A percentile compares a stretch with the other conserved stretches of the same genome.
Conservation (phyloP, 2,888 invertebrate species). For the Autographa pulchrina region DNA sequence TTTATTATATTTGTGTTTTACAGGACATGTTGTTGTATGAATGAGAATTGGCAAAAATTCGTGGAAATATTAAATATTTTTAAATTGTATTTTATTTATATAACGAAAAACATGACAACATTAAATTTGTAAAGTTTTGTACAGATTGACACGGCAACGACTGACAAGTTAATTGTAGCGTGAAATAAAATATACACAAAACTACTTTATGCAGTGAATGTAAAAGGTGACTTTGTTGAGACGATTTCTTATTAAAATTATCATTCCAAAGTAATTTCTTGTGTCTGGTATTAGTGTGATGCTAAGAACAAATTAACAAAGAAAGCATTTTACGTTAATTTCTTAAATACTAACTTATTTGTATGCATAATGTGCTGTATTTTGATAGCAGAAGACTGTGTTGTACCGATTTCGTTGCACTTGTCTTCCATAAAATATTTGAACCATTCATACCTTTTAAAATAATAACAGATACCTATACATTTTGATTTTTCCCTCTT, state of each 20-base stretch:
- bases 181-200: neutral
- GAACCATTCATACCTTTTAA: too few species aligned
- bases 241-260: neutral
- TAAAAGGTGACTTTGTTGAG: neutral
- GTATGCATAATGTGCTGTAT: slow-evolving; percentile 2
- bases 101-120: too few species aligned
- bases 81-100: too few species aligned
- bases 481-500: too few species aligned
- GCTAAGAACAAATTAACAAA: neutral
- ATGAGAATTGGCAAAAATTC: too few species aligned
- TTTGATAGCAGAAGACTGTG: neutral
- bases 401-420: neutral
- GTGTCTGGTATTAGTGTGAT: neutral
- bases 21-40: too few species aligned
- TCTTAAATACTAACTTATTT: slow-evolving; percentile 1
- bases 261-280: neutral
- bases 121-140: too few species aligned
- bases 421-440: neutral
- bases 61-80: too few species aligned
- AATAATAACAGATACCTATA: too few species aligned
- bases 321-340: neutral
- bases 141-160: too few species aligned
- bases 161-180: too few species aligned
- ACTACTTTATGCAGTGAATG: neutral
- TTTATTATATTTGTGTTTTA: too few species aligned